Conservation (phyloP, 2,113 vertebrate genomes). For the Phoxinus phoxinus region DNA sequence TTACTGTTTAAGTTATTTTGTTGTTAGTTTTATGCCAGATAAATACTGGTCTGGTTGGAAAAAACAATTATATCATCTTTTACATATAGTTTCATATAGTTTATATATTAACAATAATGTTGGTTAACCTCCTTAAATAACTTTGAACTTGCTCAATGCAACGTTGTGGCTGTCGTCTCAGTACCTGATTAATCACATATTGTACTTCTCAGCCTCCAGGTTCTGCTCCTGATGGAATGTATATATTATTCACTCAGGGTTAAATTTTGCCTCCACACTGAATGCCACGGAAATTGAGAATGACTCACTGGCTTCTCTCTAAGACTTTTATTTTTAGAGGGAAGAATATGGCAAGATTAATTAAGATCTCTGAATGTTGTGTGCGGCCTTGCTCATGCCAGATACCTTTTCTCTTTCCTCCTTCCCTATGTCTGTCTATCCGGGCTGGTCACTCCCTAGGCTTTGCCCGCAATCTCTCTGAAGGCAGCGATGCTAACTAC, state of each 20-base stretch:
- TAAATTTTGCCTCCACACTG: constrained; percentile 37
- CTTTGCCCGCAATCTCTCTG: constrained; percentile 97
- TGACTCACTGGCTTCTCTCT: constrained; percentile 52
- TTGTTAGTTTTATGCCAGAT: not conserved
- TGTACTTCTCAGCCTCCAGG: not conserved
- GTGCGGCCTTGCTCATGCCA: constrained; percentile 3
- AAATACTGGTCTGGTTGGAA: not conserved
- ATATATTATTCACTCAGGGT: constrained; percentile 15
- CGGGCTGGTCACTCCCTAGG: constrained; percentile 74
- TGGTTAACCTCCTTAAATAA: not conserved
- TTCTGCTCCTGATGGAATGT: not conserved
- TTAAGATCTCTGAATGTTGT: constrained; percentile 43
- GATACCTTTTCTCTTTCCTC: not conserved
- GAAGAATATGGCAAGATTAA: constrained; percentile 38
- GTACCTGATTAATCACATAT: not conserved
- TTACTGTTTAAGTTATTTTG: not conserved
- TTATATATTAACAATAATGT: not conserved
- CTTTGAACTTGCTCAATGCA: not conserved
- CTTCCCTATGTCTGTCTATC: not conserved
- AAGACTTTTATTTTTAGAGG: constrained; percentile 54
- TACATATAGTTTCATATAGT: not conserved
- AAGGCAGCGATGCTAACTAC: constrained; percentile 98
- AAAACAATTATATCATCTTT: not conserved
- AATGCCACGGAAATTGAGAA: constrained; percentile 45
- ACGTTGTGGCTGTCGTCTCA: not conserved